phyloP scores from a whole-genome alignment of 2,888 invertebrate species.

The Blera fallax region DNA sequence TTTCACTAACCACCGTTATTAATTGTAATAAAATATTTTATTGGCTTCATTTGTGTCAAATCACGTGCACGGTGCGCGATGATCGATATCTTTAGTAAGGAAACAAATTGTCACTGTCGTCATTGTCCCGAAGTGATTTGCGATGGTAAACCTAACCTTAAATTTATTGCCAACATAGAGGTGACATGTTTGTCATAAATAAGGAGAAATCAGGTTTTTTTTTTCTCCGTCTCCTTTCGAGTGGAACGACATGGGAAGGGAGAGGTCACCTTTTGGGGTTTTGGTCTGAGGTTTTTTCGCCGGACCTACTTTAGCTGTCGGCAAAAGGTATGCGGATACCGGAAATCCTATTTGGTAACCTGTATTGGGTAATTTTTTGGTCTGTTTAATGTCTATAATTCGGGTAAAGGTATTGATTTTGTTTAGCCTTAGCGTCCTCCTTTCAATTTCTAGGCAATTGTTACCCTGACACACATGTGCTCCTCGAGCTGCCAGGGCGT shows the following conservation, averaged over 20 bases:
- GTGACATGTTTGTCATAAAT: conserved; percentile 54
- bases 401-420: conserved; percentile 28
- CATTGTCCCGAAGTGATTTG: conserved; percentile 30
- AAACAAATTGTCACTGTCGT: conserved; percentile 55
- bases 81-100: conserved; percentile 65
- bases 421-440: background rate
- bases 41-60: conserved; percentile 54
- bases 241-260: too few relatives aligned
- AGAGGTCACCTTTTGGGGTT: background rate
- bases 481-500: background rate
- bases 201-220: conserved; percentile 17
- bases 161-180: conserved; percentile 40
- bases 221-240: background rate
- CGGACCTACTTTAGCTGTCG: background rate
- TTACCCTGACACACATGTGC: conserved; percentile 25
- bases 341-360: conserved; percentile 23
- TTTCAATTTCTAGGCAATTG: conserved; percentile 35
- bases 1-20: conserved; percentile 21
- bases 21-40: conserved; percentile 53
- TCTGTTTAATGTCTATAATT: conserved; percentile 28
- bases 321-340: background rate
- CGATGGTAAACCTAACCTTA: conserved; percentile 39
- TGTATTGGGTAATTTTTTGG: conserved; percentile 42
- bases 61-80: conserved; percentile 33
- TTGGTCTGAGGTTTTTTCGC: conserved; percentile 1